Percentiles rank a stretch among this genome's conserved stretches.
Conservation (phyloP, 2,797 vertebrate species). For the Myotis planiceps region DNA sequence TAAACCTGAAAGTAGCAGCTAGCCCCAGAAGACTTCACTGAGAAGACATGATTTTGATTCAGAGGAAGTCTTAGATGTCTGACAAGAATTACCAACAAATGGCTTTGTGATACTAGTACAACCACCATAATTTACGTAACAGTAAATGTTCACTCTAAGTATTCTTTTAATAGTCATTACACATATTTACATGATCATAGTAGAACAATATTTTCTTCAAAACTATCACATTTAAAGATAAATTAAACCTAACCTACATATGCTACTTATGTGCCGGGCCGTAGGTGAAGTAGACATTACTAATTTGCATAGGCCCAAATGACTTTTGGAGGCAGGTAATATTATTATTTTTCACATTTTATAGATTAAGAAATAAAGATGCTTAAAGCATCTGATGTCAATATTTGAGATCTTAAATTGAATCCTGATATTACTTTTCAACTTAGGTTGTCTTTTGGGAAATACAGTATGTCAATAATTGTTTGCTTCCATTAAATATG, state of each 20-base stretch:
- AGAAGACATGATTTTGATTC: not conserved
- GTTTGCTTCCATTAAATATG: slow-evolving; percentile 13
- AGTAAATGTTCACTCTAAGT: not conserved
- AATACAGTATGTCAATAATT: not conserved
- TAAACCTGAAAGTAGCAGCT: not conserved
- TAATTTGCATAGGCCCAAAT: not conserved
- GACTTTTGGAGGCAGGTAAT: not conserved
- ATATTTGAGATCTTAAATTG: not conserved
- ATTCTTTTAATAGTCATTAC: not conserved
- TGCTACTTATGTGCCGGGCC: not conserved
- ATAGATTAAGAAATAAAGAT: not conserved
- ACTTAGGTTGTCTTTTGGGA: not conserved
- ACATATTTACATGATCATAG: not conserved
- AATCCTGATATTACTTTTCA: not conserved
- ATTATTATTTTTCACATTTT: slow-evolving; percentile 4
- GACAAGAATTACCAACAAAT: not conserved
- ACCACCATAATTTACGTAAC: not conserved
- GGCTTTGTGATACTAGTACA: not conserved
- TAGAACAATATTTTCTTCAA: not conserved
- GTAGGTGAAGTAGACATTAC: not conserved
- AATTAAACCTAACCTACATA: not conserved
- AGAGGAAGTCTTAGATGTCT: not conserved
- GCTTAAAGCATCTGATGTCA: not conserved
- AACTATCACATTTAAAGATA: not conserved
- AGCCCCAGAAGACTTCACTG: not conserved